A percentile compares a stretch with the other conserved stretches of the same genome.
Evolutionary conservation across 2,113 vertebrate species (phyloP).

Genomic region (cattle (Bos taurus)): ARS-UCD2.0 NC_037330.1:20887001-20887500

Average conservation of each 20-base stretch:
- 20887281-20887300: neutral
- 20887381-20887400: neutral
- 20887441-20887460: neutral
- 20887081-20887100: neutral
- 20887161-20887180: neutral
- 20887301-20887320: neutral
- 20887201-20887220: neutral
- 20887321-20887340: neutral
- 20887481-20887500: neutral
- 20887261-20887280: neutral
- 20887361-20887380: too few species aligned
- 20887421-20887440: neutral
- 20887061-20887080: neutral
- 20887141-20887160: neutral
- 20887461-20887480: neutral
- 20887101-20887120: neutral
- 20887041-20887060: neutral
- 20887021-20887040: accelerated
- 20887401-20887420: neutral
- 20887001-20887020: too few species aligned
- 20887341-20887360: neutral
- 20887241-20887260: accelerated
- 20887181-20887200: neutral
- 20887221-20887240: neutral
- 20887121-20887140: neutral